A percentile compares a stretch with the other conserved stretches of the same genome.
Evolutionary conservation across 2,888 invertebrate genomes (phyloP).

Genomic region (Agapostemon virescens): DNA sequence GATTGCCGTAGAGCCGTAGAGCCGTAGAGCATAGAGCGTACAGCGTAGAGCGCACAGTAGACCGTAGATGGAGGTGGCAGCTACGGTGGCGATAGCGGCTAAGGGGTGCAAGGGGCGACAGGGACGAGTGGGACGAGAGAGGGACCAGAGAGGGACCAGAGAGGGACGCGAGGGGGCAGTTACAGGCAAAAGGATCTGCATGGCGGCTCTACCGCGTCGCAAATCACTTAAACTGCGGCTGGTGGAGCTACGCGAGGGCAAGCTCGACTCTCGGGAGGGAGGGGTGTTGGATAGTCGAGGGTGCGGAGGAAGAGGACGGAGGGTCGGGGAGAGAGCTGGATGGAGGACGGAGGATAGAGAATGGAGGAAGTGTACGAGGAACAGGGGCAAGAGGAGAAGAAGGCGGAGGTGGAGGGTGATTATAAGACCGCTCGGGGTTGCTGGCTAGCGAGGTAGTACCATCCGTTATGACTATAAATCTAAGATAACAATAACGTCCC

Average conservation of each 20-base stretch:
- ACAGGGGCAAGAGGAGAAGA: constrained; percentile 54
- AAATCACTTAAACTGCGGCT: constrained; percentile 81
- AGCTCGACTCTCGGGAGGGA: constrained; percentile 64
- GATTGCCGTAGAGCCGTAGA: constrained; percentile 52
- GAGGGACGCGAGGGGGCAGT: constrained; percentile 65
- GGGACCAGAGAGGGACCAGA: neutral
- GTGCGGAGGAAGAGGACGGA: constrained; percentile 63
- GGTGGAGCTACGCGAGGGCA: constrained; percentile 75
- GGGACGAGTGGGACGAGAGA: neutral
- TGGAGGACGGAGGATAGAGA: constrained; percentile 26
- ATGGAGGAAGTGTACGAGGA: constrained; percentile 58
- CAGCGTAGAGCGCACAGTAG: neutral
- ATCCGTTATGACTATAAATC: constrained; percentile 81
- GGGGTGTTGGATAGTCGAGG: constrained; percentile 67
- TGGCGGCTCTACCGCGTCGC: constrained; percentile 80
- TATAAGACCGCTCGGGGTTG: constrained; percentile 80
- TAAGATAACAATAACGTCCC: constrained; percentile 81
- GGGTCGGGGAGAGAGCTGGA: constrained; percentile 75
- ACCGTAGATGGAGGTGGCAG: constrained; percentile 55
- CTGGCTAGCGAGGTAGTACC: constrained; percentile 80
- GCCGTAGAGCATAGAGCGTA: constrained; percentile 42
- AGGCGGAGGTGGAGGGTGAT: constrained; percentile 78
- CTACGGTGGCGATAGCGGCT: constrained; percentile 21
- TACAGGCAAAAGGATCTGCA: constrained; percentile 80
- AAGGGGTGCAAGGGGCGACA: neutral